Evolutionary conservation across 2,113 vertebrate genomes (phyloP).

Genomic region (Thunnus thynnus): DNA sequence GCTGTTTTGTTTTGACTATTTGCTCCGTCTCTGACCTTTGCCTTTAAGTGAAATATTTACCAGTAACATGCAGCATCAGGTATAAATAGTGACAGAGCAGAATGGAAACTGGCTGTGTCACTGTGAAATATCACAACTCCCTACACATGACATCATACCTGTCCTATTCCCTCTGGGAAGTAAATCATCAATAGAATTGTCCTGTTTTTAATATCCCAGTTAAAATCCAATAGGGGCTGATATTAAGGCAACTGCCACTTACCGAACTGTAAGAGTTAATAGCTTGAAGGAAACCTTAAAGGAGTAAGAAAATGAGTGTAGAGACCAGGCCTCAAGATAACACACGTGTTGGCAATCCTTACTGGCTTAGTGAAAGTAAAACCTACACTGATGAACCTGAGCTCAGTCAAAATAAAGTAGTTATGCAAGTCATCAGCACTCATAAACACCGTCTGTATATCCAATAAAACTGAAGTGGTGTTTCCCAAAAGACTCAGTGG

Average conservation of each 20-base stretch:
- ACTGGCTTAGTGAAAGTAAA: background rate
- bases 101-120: background rate
- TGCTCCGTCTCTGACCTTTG: conserved; percentile 30
- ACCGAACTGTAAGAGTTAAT: too few species aligned
- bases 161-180: background rate
- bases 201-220: too few species aligned
- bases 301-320: background rate
- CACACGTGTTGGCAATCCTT: background rate
- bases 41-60: conserved; percentile 42
- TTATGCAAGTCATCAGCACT: conserved; percentile 13
- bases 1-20: background rate
- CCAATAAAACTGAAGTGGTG: background rate
- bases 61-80: background rate
- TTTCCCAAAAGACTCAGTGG: conserved; percentile 11
- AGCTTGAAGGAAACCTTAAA: background rate
- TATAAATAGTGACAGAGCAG: conserved; percentile 8
- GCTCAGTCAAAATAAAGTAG: background rate
- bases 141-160: conserved; percentile 7
- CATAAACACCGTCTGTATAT: background rate
- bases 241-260: background rate
- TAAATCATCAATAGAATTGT: background rate
- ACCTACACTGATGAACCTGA: background rate
- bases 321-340: background rate
- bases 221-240: background rate
- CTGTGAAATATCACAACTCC: conserved; percentile 18